Evolutionary conservation across 2,888 invertebrate genomes (phyloP), one percentile per base, ranked within the genome.

Genomic region (Xanthia icteritia): DNA sequence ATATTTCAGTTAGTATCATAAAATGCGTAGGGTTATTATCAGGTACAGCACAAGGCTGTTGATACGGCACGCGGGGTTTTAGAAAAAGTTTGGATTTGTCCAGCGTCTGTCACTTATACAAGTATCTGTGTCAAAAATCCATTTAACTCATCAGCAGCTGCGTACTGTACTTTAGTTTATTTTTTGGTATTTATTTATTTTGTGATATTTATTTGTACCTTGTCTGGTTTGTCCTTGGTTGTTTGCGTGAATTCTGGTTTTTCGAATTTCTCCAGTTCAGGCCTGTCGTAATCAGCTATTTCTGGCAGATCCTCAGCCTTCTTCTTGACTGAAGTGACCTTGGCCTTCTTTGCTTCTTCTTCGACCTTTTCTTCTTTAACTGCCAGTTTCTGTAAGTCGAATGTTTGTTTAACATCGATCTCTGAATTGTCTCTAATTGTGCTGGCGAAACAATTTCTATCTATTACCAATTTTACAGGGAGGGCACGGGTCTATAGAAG

Each of bases 261-360:
- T 92, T 98, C 97, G 89, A 97, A 98, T 93, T 97, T 97, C 91
- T 98, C 98, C 77, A 98, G 96, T 5, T 97, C 97, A 4, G 98
- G 97, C 86, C 98, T 97, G 54, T 98, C 98, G 90, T 98, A 98
- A 92, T 98, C 98, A 17, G 98, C 97, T 73, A 97, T 96, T 93
- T 97, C 97, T 5, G 97, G 97, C 48, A 97, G 92, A 36, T 97
- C 97, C 87, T 97, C 97, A 13, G 96, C 97, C 93, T 97, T 97
- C 92, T 96, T 96, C 87, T 95, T 97, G 71, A 94, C 93, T 69
- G 96, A 94, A 45, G 96, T 94, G 27, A 95, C 90, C 86, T 97
- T 96, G 61, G 95, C 96, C 79, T 97, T 97, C 89, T 97, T 96
- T 27, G 91, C 96, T 91, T 95, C 96, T 88, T 94, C 95, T 88